phyloP scores from a whole-genome alignment of 2,888 invertebrate species.

The Andricus quercusramuli region DNA sequence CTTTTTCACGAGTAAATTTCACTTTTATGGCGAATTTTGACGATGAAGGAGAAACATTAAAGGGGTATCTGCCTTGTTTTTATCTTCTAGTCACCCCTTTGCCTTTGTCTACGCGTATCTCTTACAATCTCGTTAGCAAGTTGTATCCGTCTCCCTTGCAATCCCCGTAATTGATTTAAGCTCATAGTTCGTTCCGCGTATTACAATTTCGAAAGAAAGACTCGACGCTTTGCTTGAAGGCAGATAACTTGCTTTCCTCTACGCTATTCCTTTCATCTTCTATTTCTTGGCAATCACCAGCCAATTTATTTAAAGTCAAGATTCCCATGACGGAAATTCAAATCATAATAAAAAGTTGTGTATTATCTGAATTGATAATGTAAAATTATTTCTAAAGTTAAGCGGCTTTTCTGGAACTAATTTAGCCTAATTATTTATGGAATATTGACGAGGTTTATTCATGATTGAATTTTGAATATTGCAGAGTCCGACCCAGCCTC shows the following conservation, averaged over 20 bases:
- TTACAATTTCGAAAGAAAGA: constrained; percentile 42
- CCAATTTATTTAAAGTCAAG: constrained; percentile 16
- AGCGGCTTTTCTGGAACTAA: not conserved
- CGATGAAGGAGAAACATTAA: not conserved
- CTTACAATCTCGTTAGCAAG: constrained; percentile 48
- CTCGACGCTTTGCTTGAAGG: constrained; percentile 20
- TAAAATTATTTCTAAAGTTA: not conserved
- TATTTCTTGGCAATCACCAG: constrained; percentile 14
- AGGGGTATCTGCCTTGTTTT: constrained; percentile 1
- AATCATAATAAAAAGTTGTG: not conserved
- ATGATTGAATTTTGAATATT: constrained; percentile 46
- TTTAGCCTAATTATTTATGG: constrained; percentile 4
- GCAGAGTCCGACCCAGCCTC: constrained; percentile 87
- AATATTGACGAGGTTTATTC: not conserved
- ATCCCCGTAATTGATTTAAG: constrained; percentile 45
- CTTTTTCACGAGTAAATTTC: constrained; percentile 1
- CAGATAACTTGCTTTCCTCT: constrained; percentile 15
- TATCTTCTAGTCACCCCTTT: not conserved
- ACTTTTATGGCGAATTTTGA: constrained; percentile 30
- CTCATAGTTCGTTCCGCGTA: constrained; percentile 41
- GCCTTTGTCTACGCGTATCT: constrained; percentile 39
- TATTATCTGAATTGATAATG: not conserved
- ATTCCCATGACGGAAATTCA: not conserved
- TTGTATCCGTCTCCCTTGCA: constrained; percentile 41
- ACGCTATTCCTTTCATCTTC: constrained; percentile 30